Evolutionary conservation across 2,888 invertebrate genomes (phyloP).

Genomic region (Calameuta idolon): DNA sequence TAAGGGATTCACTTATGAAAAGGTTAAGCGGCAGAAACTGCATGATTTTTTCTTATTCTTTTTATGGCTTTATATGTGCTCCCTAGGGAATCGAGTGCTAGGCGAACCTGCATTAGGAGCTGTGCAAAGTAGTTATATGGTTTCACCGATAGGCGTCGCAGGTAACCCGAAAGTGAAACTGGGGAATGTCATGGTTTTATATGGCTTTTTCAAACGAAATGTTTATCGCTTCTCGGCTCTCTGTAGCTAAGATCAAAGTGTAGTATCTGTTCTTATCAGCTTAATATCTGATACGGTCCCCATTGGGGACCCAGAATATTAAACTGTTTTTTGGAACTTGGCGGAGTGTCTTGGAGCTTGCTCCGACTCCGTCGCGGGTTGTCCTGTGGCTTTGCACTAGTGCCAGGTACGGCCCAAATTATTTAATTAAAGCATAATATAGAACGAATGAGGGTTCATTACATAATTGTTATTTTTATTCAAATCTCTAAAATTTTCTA

Average conservation of each 20-base stretch:
- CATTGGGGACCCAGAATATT: neutral
- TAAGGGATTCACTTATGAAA: neutral
- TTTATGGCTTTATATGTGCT: too few species aligned
- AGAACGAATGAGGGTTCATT: too few species aligned
- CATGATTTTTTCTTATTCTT: too few species aligned
- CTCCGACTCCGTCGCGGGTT: neutral
- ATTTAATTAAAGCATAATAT: neutral
- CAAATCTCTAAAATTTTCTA: too few species aligned
- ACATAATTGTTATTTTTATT: too few species aligned
- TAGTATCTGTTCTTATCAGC: neutral
- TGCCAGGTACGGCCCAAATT: neutral
- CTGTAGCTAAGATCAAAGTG: neutral
- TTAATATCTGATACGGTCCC: neutral
- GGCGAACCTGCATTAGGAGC: too few species aligned
- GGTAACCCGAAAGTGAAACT: neutral
- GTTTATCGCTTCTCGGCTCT: too few species aligned
- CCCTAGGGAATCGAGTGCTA: too few species aligned
- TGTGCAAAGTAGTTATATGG: neutral
- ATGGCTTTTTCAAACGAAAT: neutral
- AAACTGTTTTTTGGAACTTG: neutral
- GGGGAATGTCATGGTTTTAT: neutral
- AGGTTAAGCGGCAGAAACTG: neutral
- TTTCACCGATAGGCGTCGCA: neutral
- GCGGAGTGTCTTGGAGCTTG: neutral
- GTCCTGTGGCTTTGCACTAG: neutral